A percentile compares a stretch with the other conserved stretches of the same genome.
phyloP scores from a whole-genome alignment of 2,113 vertebrate genomes.

The Mastomys coucha region DNA sequence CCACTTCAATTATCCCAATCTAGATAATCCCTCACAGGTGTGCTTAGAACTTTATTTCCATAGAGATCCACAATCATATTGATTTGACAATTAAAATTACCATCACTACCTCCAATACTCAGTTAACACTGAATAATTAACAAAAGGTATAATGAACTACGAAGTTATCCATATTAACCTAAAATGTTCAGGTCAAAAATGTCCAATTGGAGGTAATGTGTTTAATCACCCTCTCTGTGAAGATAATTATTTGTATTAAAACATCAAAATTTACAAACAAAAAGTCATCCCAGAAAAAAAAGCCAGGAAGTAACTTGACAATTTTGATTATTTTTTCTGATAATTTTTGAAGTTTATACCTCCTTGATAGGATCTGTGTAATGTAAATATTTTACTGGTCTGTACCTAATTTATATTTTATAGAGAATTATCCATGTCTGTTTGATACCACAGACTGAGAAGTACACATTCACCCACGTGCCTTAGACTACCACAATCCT shows the following conservation, averaged over 20 bases:
- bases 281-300: neutral
- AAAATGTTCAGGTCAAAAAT: neutral
- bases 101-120: neutral
- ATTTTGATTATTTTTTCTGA: slow-evolving; percentile 9
- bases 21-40: neutral
- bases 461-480: neutral
- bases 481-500: neutral
- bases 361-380: neutral
- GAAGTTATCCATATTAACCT: neutral
- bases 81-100: neutral
- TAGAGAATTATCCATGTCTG: neutral
- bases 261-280: neutral
- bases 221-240: neutral
- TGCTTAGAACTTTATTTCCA: neutral
- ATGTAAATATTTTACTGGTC: neutral
- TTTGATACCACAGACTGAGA: neutral
- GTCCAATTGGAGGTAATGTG: neutral
- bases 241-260: neutral
- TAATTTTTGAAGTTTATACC: neutral
- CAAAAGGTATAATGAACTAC: neutral
- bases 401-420: neutral
- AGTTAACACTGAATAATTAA: neutral
- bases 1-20: neutral
- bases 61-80: neutral
- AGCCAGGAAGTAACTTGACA: neutral